Percentiles rank a stretch among this genome's conserved stretches.
Evolutionary conservation across 2,113 vertebrate species (phyloP).

Genomic region (Sakesphorus luctuosus): DNA sequence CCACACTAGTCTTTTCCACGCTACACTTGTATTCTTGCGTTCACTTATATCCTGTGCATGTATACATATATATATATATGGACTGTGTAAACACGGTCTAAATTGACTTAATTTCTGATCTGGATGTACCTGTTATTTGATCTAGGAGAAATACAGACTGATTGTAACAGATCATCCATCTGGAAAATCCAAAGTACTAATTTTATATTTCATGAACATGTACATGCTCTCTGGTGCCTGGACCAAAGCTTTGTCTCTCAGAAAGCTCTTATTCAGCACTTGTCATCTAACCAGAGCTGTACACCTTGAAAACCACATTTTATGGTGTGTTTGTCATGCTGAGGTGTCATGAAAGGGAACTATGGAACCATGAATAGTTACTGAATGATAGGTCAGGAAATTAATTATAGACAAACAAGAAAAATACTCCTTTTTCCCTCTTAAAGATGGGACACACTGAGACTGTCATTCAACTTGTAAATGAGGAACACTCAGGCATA

Average conservation of each 20-base stretch:
- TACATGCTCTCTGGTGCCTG: background rate
- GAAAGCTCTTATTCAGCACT: background rate
- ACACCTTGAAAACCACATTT: background rate
- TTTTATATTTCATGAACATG: background rate
- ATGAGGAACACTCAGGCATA: background rate
- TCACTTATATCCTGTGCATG: too few species aligned
- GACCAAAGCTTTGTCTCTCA: background rate
- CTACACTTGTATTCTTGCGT: too few species aligned
- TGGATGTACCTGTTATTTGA: background rate
- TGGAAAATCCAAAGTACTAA: background rate
- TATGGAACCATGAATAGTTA: background rate
- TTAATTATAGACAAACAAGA: background rate
- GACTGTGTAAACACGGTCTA: background rate
- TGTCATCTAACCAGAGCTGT: background rate
- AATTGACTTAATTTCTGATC: background rate
- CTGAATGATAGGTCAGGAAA: background rate
- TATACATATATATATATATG: too few species aligned
- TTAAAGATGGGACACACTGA: background rate
- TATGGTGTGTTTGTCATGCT: background rate
- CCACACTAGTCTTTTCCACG: too few species aligned
- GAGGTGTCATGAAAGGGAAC: background rate
- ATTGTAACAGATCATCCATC: rapidly evolving
- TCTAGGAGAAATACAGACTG: background rate
- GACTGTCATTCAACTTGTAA: background rate
- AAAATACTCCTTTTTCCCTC: background rate